Percentiles rank a stretch among this genome's conserved stretches.
Evolutionary conservation across 2,797 vertebrate genomes (phyloP).

Genomic region (Orientallactaga sibirica): DNA sequence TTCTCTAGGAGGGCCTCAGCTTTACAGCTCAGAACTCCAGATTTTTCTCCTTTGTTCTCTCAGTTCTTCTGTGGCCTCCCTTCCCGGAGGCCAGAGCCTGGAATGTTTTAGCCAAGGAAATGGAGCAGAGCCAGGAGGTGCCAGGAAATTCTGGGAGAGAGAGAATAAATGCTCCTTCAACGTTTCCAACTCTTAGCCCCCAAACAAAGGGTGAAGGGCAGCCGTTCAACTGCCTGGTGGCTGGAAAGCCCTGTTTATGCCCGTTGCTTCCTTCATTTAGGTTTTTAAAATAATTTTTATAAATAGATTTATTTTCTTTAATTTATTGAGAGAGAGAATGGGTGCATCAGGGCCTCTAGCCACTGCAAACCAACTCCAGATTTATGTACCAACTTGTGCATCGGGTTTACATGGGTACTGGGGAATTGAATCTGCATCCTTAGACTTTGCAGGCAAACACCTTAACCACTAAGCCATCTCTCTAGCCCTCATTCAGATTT

Average conservation of each 20-base stretch:
- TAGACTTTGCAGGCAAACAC: no score
- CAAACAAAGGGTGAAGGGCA: not conserved
- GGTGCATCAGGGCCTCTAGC: no score
- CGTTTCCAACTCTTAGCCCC: slow-evolving; percentile 57
- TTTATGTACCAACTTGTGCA: no score
- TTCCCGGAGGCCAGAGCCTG: slow-evolving; percentile 62
- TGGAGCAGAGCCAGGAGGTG: slow-evolving; percentile 74
- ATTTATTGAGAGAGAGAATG: no score
- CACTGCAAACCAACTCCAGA: no score
- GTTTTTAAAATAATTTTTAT: no score
- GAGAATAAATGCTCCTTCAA: slow-evolving; percentile 66
- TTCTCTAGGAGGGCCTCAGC: not conserved
- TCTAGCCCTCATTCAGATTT: not conserved
- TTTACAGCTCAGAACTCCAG: slow-evolving; percentile 57
- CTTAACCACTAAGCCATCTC: no score
- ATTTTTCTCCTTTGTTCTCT: slow-evolving; percentile 63
- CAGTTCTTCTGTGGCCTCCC: slow-evolving; percentile 60
- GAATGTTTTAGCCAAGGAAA: slow-evolving; percentile 70
- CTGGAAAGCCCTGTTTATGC: not conserved
- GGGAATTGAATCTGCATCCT: no score
- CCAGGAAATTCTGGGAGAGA: slow-evolving; percentile 68
- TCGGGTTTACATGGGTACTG: no score
- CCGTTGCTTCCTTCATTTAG: not conserved
- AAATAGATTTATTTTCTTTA: no score
- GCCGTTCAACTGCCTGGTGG: slow-evolving; percentile 52